Conservation (phyloP, 2,797 vertebrate species). For the Knipowitschia caucasica region DNA sequence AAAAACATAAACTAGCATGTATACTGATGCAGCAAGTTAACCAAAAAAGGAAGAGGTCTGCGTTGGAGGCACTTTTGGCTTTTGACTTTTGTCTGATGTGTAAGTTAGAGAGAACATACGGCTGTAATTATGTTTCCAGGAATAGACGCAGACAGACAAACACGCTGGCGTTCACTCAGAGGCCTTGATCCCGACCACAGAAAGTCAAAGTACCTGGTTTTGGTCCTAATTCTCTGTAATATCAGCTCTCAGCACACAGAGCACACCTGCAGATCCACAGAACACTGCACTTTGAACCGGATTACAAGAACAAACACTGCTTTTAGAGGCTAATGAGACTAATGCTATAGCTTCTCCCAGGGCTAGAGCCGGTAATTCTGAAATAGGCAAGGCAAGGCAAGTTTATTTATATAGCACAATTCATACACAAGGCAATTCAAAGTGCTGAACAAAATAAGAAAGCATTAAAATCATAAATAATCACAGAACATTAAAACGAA, state of each 20-base stretch:
- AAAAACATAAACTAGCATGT: too few species aligned
- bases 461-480: too few species aligned
- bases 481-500: too few species aligned
- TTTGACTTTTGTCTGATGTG: conserved; percentile 6
- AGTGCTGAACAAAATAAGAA: too few species aligned
- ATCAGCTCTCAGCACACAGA: conserved; percentile 63
- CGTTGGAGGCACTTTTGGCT: neutral
- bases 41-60: neutral
- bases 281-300: conserved; percentile 32
- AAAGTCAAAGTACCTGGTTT: conserved; percentile 52
- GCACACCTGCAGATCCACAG: conserved; percentile 68
- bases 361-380: neutral
- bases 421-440: too few species aligned
- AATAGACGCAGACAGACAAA: conserved; percentile 21
- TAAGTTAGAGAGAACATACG: neutral
- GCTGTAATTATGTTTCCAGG: conserved; percentile 9
- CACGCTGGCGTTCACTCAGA: conserved; percentile 12
- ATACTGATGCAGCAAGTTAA: conserved; percentile 1
- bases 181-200: conserved; percentile 16
- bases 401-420: too few species aligned
- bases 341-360: neutral
- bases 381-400: neutral
- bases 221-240: conserved; percentile 60
- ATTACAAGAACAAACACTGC: conserved; percentile 27
- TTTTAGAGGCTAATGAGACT: conserved; percentile 37